phyloP scores from a whole-genome alignment of 2,797 vertebrate species.

The Liparis tanakae region DNA sequence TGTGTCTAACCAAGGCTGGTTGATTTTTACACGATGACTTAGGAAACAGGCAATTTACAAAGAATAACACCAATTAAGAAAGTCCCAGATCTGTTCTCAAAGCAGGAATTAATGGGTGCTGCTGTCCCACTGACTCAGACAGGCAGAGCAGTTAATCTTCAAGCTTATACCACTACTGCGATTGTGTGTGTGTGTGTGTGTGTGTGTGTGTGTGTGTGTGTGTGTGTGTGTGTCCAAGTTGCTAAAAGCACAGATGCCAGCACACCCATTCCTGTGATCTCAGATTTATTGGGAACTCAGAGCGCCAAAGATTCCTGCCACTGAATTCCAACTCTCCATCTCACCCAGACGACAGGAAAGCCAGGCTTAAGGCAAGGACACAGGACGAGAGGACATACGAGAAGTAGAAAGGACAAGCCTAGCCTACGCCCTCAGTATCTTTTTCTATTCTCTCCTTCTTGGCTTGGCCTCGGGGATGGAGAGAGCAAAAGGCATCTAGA shows the following conservation, averaged over 20 bases:
- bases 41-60: conserved; percentile 28
- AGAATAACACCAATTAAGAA: conserved; percentile 9
- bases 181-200: background rate
- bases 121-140: conserved; percentile 50
- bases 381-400: background rate
- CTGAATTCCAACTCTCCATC: conserved; percentile 25
- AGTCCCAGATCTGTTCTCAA: conserved; percentile 36
- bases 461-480: conserved; percentile 26
- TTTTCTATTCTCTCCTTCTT: background rate
- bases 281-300: conserved; percentile 42
- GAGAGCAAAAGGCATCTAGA: conserved; percentile 11
- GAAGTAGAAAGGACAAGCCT: conserved; percentile 6
- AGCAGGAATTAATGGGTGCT: conserved; percentile 52
- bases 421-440: conserved; percentile 20
- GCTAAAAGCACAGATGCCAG: conserved; percentile 43
- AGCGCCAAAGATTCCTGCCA: conserved; percentile 33
- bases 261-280: conserved; percentile 47
- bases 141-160: conserved; percentile 58
- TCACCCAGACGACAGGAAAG: conserved; percentile 1
- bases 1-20: conserved; percentile 20
- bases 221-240: conserved; percentile 20
- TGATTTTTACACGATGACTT: conserved; percentile 39
- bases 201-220: conserved; percentile 12
- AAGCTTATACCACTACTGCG: conserved; percentile 36
- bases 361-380: conserved; percentile 7